Evolutionary conservation across 2,113 vertebrate genomes (phyloP).

Genomic region (Crotalus horridus): DNA sequence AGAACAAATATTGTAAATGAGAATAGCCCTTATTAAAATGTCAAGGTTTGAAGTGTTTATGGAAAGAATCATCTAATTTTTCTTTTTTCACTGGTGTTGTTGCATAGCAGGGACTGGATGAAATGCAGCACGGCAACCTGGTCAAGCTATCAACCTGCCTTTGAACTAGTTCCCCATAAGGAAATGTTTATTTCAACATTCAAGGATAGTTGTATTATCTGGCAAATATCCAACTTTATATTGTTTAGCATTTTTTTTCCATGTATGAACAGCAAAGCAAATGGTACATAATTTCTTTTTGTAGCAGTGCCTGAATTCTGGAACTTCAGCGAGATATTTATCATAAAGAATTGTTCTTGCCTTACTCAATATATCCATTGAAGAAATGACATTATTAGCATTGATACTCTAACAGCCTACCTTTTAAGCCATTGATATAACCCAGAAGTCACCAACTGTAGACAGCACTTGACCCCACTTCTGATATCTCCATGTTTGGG

Average conservation of each 20-base stretch:
- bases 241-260: neutral
- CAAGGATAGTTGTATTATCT: neutral
- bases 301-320: neutral
- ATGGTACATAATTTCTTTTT: neutral
- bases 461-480: neutral
- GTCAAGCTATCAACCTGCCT: constrained; percentile 15
- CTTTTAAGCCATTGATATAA: neutral
- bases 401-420: neutral
- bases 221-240: neutral
- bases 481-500: neutral
- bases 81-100: constrained; percentile 10
- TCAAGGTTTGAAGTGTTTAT: neutral
- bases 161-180: neutral
- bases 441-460: neutral
- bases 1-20: neutral
- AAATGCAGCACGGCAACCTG: neutral
- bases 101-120: neutral
- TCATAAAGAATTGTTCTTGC: neutral
- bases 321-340: neutral
- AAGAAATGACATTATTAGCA: neutral
- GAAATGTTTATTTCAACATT: neutral
- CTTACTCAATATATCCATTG: neutral
- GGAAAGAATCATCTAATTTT: neutral
- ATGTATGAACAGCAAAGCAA: neutral
- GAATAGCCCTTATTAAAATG: neutral